Base-by-base conservation (phyloP, 1,140 invertebrate species). In the Zaprionus inermis region DNA sequence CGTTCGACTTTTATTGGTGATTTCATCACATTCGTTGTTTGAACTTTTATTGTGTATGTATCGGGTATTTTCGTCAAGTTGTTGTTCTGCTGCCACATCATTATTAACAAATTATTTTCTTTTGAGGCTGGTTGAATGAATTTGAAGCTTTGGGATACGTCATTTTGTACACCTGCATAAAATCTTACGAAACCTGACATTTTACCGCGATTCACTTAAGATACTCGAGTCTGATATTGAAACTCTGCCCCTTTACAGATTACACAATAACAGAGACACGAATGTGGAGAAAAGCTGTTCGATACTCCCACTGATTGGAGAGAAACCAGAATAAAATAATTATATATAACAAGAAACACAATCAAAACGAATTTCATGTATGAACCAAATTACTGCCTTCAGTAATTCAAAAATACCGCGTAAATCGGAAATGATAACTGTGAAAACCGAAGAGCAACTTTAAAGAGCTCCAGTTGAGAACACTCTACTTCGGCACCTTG, bases 21-120 rank as follows among this genome's bases (percentile, higher is more conserved):
- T 88, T 89, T 88, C 84, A 80, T 89, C 80, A 88, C 77, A 73
- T 80, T 79, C 65, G 71, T 71, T 63, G 54, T 36, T 56, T 65
- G 28, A 32, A 20, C 52, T 54, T 68, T 28, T 60, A 81, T 85
- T 72, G 71, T 65, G 76, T 86, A 81, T 81, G 46, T 60, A 57
- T 54, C 49, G 60, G 69, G 76, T 76, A 79, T 58, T 57, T 52
- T 41, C 58, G 56, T 54, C 5, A 49, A 24, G 12, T 36, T 58
- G 44, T 69, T 61, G 51, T 38, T 58, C 11, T 55, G 28, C 60
- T 46, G 18, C 36, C 34, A 63, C 41, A 60, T 24, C 49, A 38
- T 46, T 55, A 46, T 84, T 79, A 69, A 68, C 80, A 89, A 89
- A 88, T 88, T 84, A 88, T 80, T 77, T 72, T 64, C 63, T 60